Conservation (phyloP, 2,888 invertebrate genomes). For the Crepidodera aurea region DNA sequence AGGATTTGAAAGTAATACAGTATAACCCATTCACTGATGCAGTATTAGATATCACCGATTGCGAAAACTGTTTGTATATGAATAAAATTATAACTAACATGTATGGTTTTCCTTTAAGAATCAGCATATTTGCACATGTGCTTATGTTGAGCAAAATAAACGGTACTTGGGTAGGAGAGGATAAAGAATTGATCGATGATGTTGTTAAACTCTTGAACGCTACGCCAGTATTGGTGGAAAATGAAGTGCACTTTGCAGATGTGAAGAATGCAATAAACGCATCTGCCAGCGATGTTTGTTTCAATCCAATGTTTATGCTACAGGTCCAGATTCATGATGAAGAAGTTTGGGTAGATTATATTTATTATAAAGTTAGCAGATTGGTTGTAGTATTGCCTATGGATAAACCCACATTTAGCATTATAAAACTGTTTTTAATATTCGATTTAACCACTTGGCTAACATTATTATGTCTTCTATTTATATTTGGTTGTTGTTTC, state of each 20-base stretch:
- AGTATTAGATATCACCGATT: constrained; percentile 1
- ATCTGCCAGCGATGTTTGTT: background rate
- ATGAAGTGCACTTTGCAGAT: background rate
- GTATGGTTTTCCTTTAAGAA: constrained; percentile 8
- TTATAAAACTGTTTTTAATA: background rate
- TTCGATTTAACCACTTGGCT: constrained; percentile 19
- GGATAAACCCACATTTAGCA: background rate
- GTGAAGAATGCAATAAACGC: background rate
- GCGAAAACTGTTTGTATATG: background rate
- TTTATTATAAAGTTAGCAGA: constrained; percentile 11
- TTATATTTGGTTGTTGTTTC: background rate
- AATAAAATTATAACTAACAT: background rate
- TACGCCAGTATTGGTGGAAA: background rate
- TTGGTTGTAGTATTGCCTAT: constrained; percentile 5
- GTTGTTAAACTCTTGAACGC: constrained; percentile 13
- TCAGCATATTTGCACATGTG: background rate
- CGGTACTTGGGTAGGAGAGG: background rate
- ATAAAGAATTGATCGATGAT: background rate
- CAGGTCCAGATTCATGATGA: background rate
- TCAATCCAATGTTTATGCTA: constrained; percentile 5
- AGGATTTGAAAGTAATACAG: background rate
- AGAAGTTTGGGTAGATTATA: background rate
- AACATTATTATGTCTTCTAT: background rate
- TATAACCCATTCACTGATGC: constrained; percentile 13
- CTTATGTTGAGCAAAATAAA: background rate